Base-by-base conservation (phyloP, 2,888 invertebrate species). In the Drosophila setosimentum region DNA sequence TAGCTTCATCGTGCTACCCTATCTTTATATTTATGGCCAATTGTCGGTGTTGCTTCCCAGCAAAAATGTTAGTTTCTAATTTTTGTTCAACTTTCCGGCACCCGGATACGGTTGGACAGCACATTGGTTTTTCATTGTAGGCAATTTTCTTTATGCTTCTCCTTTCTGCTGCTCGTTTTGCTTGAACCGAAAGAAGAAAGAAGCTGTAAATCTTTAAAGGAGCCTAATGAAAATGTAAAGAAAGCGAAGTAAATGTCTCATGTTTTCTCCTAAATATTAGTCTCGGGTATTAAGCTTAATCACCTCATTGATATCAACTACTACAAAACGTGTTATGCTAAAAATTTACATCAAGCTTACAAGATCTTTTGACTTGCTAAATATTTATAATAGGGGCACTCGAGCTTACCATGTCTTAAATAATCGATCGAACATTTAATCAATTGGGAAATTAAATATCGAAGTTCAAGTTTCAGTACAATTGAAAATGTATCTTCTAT, bases 11-110 rank as follows among this genome's bases (percentile, higher is more conserved):
- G 21, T 55, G 21, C 42, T 3, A 24, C 40, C 35, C 13, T 37
- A 30, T 48, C 40, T 48, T 66, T 68, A 33, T 69, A 84, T 84
- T 89, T 84, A 89, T 89, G 85, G 50, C 62, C 73, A 74, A 73
- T 68, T 73, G 54, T 66, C 53, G 61, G 65, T 16, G 13, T 57
- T 57, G 45, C 8, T 63, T 67, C 68, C 27, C 45, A 45, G 61
- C 59, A 68, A 65, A 77, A 70, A 66, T 68, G 77, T 71, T 72
- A 71, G 80, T 85, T 85, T 87, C 87, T 85, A 80, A 89, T 86
- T 80, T 76, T 71, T 50, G 60, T 40, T 24, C 21, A 45, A 59
- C 42, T 61, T 42, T 66, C 80, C 75, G 57, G 7, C 79, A 69
- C 68, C n/a, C 75, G 49, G 16, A 37, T 33, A 27, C 21, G 10